phyloP scores from a whole-genome alignment of 2,888 invertebrate species.

The Maniola hyperantus region DNA sequence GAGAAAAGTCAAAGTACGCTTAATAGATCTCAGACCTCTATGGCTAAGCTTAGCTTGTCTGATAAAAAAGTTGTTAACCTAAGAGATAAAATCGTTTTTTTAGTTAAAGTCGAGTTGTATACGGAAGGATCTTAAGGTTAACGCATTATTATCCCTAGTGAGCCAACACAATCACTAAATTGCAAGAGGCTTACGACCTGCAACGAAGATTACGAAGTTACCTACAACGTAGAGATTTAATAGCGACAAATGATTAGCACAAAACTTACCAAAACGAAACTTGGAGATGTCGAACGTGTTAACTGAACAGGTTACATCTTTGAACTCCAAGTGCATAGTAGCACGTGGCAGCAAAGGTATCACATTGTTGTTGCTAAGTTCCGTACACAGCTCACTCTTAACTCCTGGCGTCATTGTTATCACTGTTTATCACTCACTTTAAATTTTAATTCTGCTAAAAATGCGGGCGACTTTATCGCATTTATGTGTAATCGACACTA shows the following conservation, averaged over 20 bases:
- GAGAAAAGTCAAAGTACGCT: no score
- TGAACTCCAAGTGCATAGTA: conserved; percentile 86
- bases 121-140: background rate
- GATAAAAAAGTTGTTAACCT: no score
- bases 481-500: background rate
- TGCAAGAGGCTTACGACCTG: no score
- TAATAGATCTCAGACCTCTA: no score
- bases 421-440: conserved; percentile 3
- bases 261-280: conserved; percentile 83
- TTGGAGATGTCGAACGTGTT: conserved; percentile 81
- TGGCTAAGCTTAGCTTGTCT: no score
- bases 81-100: no score
- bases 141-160: background rate
- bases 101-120: background rate
- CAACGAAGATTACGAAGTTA: no score
- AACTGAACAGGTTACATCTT: conserved; percentile 85
- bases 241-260: background rate
- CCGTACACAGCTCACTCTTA: conserved; percentile 54
- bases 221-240: no score
- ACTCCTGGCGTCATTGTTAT: conserved; percentile 56
- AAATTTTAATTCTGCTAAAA: background rate
- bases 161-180: background rate
- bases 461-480: background rate
- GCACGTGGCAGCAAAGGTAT: conserved; percentile 78
- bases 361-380: conserved; percentile 68